Evolutionary conservation across 2,888 invertebrate species (phyloP), one percentile per base, ranked within the genome.

Genomic region (Drosophila borborema): DNA sequence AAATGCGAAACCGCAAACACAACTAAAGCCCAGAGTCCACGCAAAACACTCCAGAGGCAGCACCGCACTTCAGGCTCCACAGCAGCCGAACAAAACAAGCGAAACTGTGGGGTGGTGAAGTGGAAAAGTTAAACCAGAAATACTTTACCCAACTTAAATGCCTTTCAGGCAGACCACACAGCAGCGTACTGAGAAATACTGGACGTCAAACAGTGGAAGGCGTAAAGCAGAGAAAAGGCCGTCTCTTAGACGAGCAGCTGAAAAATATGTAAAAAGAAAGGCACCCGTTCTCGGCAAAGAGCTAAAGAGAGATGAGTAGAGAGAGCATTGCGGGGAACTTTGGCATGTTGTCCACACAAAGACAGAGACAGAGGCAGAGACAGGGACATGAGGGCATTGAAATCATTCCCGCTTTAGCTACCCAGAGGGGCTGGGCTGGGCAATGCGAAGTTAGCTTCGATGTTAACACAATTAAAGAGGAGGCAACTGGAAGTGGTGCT

Each of bases 1-100:
- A 86, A 85, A 88, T 82, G 81, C 64, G 88, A 87, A 77, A 87
- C 84, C 84, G 64, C 86, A 85, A 87, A 80, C 75, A 87, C 81
- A 81, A 77, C 81, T 72, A 72, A 66, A 56, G 48, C 62, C 63
- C 31, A 46, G 58, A 54, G 55, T n/a, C 48, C 40, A 48, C 56
- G 54, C 53, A 58, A 48, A 41, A 59, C 69, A 72, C 72, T 72
- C 72, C 49, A 70, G 59, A 49, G 62, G 41, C 53, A 38, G 14
- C 64, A 34, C 53, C 38, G n/a, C 59, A 45, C 10, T 28, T 28
- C 46, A 14, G 53, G 36, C 41, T 41, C 41, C 41, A 3, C 55
- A 40, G 23, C 36, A 53, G 34, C 46, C 53, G 46, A 49, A 55
- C 66, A 74, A 67, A 64, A 64, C 74, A 74, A 62, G 66, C 74